These are phyloP conservation scores for Gallinago nigripennis DNA, from an alignment of 2,797 vertebrate species.

Conservation along the genomic window DNA sequence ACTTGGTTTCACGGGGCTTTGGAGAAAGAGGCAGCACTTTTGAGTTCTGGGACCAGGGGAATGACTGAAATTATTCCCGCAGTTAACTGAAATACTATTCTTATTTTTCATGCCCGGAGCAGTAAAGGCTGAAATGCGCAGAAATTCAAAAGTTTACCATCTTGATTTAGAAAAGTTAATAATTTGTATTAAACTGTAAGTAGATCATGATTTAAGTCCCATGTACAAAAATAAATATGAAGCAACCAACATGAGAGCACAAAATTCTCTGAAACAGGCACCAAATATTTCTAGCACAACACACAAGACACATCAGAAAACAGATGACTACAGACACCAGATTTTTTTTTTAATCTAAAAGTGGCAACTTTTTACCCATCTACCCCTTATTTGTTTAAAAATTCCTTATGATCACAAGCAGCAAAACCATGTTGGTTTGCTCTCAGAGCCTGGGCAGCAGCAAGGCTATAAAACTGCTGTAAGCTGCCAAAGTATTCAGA, in stretches of 20 bases:
- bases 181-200: background rate
- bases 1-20: background rate
- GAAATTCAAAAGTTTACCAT: background rate
- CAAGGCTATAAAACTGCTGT: background rate
- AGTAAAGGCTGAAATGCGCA: background rate
- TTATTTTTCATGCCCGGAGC: background rate
- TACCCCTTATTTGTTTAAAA: background rate
- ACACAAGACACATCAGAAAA: background rate
- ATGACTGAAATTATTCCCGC: background rate
- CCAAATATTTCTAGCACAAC: background rate
- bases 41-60: background rate
- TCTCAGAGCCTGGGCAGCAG: slow-evolving; percentile 10
- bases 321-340: background rate
- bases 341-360: background rate
- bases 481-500: slow-evolving; percentile 32
- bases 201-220: background rate
- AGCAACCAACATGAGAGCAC: background rate
- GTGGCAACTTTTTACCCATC: background rate
- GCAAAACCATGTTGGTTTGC: background rate
- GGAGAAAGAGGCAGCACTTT: background rate
- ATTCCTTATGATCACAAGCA: background rate
- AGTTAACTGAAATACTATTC: background rate
- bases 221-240: background rate
- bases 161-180: background rate
- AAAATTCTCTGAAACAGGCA: background rate